These are phyloP conservation scores for Nemurella pictetii DNA, from an alignment of 2,888 invertebrate genomes.

Conservation along the genomic window DNA sequence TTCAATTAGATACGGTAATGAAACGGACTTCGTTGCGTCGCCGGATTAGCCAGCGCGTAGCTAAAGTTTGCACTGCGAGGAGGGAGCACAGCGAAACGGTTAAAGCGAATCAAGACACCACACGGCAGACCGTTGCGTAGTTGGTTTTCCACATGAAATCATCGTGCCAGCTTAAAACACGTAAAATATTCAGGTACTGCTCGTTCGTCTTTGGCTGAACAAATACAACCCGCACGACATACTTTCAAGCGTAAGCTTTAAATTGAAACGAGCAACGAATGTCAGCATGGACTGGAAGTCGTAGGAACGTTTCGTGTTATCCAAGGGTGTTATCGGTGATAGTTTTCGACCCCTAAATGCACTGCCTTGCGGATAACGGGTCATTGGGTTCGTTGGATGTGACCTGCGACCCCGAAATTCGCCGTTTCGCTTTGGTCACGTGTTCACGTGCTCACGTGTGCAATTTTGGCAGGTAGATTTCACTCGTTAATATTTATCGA, in stretches of 20 bases:
- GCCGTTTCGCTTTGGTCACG: not conserved
- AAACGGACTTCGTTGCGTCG: not conserved
- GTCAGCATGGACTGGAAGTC: not conserved
- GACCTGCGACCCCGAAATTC: not conserved
- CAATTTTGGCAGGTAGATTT: not conserved
- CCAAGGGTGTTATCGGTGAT: not conserved
- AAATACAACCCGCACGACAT: not conserved
- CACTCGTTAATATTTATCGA: not conserved
- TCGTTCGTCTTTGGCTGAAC: too few species aligned
- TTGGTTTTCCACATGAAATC: too few species aligned
- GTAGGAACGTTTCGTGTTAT: not conserved
- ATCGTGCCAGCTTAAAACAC: too few species aligned
- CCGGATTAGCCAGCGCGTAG: too few species aligned
- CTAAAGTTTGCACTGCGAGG: too few species aligned
- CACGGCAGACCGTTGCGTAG: too few species aligned
- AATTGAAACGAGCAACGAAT: not conserved
- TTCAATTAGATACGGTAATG: conserved; percentile 10
- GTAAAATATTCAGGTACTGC: too few species aligned
- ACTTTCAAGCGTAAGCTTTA: not conserved
- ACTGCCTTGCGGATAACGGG: not conserved
- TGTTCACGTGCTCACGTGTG: not conserved
- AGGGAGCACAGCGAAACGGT: too few species aligned
- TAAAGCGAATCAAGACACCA: too few species aligned
- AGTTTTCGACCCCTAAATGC: not conserved
- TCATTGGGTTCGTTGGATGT: not conserved